A percentile compares a stretch with the other conserved stretches of the same genome.
phyloP scores from a whole-genome alignment of 2,888 invertebrate species.

The Agonum fuliginosum region DNA sequence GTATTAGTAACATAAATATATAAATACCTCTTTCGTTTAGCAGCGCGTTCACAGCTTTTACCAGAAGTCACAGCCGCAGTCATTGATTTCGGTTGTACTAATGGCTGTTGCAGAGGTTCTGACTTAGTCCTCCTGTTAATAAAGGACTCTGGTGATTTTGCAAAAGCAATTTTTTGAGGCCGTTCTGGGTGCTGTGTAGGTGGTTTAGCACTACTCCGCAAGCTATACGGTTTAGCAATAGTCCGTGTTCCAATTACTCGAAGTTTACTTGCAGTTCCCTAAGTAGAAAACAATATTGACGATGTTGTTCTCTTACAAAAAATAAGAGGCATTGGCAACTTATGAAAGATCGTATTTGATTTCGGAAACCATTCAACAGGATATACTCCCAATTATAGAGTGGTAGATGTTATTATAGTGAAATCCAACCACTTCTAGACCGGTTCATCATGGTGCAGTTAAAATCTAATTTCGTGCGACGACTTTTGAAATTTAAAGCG shows the following conservation, averaged over 20 bases:
- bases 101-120: constrained; percentile 23
- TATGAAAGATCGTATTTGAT: too few relatives aligned
- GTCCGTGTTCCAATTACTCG: constrained; percentile 43
- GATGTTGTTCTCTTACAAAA: too few relatives aligned
- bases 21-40: constrained; percentile 47
- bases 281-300: too few relatives aligned
- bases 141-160: not conserved
- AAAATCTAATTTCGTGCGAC: too few relatives aligned
- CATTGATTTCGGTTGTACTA: not conserved
- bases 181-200: not conserved
- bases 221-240: constrained; percentile 44
- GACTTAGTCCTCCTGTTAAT: constrained; percentile 35
- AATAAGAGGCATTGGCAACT: too few relatives aligned
- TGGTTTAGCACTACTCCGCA: constrained; percentile 21
- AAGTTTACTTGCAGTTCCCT: constrained; percentile 24
- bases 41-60: constrained; percentile 29
- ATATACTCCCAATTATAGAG: too few relatives aligned
- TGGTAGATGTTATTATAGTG: too few relatives aligned
- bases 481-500: too few relatives aligned
- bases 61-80: not conserved
- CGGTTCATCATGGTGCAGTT: too few relatives aligned
- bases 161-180: not conserved
- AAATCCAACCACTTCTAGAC: too few relatives aligned
- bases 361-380: too few relatives aligned
- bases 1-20: too few relatives aligned